A percentile compares a stretch with the other conserved stretches of the same genome.
phyloP scores from a whole-genome alignment of 2,888 invertebrate genomes.

The Drosophila dives region DNA sequence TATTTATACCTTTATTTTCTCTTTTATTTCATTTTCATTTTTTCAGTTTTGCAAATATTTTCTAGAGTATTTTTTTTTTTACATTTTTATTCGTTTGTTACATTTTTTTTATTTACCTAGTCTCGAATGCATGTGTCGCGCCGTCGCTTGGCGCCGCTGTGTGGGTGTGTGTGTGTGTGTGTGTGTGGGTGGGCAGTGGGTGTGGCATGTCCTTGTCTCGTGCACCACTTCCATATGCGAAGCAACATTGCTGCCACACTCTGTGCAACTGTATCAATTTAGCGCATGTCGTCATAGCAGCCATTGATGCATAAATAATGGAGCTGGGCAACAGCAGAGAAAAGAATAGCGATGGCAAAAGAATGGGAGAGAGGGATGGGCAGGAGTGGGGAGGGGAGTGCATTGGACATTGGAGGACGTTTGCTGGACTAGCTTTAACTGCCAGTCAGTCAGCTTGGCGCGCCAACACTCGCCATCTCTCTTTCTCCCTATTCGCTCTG shows the following conservation, averaged over 20 bases:
- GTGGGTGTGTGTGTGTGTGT: not conserved
- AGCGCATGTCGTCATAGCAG: constrained; percentile 81
- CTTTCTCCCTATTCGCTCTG: not conserved
- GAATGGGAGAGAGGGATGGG: not conserved
- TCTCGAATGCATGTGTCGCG: constrained; percentile 67
- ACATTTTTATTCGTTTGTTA: constrained; percentile 14
- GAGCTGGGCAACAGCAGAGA: constrained; percentile 42
- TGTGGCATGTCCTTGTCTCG: constrained; percentile 48
- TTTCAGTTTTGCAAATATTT: constrained; percentile 62
- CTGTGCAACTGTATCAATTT: constrained; percentile 75
- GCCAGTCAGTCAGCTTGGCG: constrained; percentile 67
- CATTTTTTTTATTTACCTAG: constrained; percentile 61
- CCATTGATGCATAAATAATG: constrained; percentile 82
- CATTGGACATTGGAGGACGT: constrained; percentile 17
- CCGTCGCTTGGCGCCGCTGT: constrained; percentile 70
- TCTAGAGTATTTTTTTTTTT: constrained; percentile 1
- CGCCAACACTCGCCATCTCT: constrained; percentile 18
- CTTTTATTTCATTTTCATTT: constrained; percentile 32
- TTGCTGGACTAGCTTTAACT: constrained; percentile 77
- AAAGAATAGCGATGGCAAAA: not conserved
- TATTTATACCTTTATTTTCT: constrained; percentile 9
- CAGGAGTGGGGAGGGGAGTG: not conserved
- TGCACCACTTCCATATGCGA: constrained; percentile 22
- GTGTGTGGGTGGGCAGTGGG: not conserved
- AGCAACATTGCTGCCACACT: constrained; percentile 3